Evolutionary conservation across 2,888 invertebrate genomes (phyloP), one percentile per base, ranked within the genome.

Genomic region (Hypselothyrea guttata): DNA sequence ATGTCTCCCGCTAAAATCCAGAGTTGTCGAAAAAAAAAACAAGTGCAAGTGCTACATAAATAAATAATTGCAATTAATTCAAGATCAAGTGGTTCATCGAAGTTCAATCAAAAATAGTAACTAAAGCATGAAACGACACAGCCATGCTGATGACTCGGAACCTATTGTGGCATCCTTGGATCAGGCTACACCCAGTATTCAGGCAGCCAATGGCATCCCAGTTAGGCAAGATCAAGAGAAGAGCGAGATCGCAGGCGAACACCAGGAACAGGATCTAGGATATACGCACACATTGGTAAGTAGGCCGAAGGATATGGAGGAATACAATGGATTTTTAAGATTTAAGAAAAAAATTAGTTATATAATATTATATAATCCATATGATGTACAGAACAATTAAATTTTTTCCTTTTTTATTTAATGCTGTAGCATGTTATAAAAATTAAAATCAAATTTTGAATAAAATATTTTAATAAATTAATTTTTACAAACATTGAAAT

Each of bases 201-300:
- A 48, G 41, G 16, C 66, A 3, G 18, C 48, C 7, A 61, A 53
- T 42, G 61, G 37, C 4, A 51, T 48, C 13, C 7, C 22, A n/a
- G 1, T 11, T 7, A 11, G 54, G 12, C 61, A 61, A 30, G 70
- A 71, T 12, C 54, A 65, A 28, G 65, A 70, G 34, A 60, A 38
- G 22, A 33, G 45, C 2, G 70, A 65, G 12, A 54, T 61, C 5
- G 47, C 38, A 13, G 66, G 71, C 52, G 71, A 70, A 12, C 34
- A 56, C 22, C 71, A 70, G 49, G 71, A 70, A 22, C 22, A 22
- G 22, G 71, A 60, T 40, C 51, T 70, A 4, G 66, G 71, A 1
- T 70, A 70, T 27, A 70, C 61, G 0, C 71, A 58, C 38, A 71
- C 70, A 0, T 44, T 70, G 71, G 71, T 70, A 11, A 60, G 66